Percentiles rank a stretch among this genome's conserved stretches.
Evolutionary conservation across 1,140 invertebrate genomes (phyloP).

Genomic region (Alviniconcha marisindica): DNA sequence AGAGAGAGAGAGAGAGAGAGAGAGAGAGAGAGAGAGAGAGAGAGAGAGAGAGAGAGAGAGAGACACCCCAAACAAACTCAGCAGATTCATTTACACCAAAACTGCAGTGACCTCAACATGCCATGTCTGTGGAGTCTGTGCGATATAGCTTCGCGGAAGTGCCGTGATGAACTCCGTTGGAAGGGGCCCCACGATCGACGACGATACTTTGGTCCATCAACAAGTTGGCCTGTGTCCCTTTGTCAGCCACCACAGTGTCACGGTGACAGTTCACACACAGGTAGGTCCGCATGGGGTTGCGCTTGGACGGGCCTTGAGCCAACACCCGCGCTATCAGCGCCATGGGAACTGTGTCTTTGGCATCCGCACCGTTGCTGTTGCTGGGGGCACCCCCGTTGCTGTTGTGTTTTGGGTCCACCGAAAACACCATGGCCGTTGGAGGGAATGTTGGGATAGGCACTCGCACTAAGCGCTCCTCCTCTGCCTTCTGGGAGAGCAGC

Average conservation of each 20-base stretch:
- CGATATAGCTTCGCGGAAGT: slow-evolving; percentile 27
- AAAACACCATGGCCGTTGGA: slow-evolving; percentile 92
- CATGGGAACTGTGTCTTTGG: slow-evolving; percentile 88
- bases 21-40: no score
- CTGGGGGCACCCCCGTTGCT: slow-evolving; percentile 42
- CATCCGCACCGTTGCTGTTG: slow-evolving; percentile 41
- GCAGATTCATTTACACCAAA: no score
- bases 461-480: slow-evolving; percentile 84
- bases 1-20: no score
- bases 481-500: slow-evolving; percentile 67
- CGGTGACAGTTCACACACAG: slow-evolving; percentile 68
- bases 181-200: slow-evolving; percentile 17
- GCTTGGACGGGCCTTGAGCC: slow-evolving; percentile 81
- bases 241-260: slow-evolving; percentile 64
- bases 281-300: slow-evolving; percentile 61
- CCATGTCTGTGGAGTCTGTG: slow-evolving; percentile 18
- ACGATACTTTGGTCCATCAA: slow-evolving; percentile 38
- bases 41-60: no score
- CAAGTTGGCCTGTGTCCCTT: slow-evolving; percentile 65
- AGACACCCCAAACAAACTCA: no score
- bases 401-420: slow-evolving; percentile 80
- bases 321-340: slow-evolving; percentile 95
- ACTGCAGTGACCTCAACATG: neutral
- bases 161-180: slow-evolving; percentile 28
- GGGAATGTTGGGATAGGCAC: slow-evolving; percentile 91